Conservation (phyloP, 2,888 invertebrate genomes). For the Agonopterix alstromeriana region DNA sequence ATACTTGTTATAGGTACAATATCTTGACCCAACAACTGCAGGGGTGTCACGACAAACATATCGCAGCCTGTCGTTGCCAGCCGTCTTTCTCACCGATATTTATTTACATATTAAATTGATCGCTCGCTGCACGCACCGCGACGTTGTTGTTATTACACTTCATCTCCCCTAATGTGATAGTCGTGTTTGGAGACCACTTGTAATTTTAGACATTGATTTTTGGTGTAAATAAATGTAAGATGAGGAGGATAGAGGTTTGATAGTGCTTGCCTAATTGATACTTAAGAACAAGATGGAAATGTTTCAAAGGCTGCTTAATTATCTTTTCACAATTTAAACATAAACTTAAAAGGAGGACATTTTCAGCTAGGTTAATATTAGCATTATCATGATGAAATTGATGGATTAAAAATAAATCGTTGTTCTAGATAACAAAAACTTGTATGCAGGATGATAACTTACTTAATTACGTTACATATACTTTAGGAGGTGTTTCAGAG, state of each 20-base stretch:
- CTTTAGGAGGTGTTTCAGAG: too few species aligned
- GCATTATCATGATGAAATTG: too few species aligned
- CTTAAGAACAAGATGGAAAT: too few species aligned
- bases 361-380: too few species aligned
- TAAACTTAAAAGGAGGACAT: too few species aligned
- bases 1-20: not conserved
- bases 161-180: conserved; percentile 18
- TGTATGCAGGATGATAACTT: too few species aligned
- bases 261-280: too few species aligned
- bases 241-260: not conserved
- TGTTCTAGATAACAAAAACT: too few species aligned
- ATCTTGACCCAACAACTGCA: not conserved
- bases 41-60: not conserved
- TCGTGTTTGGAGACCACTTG: conserved; percentile 31
- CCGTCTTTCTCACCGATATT: conserved; percentile 46
- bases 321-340: too few species aligned
- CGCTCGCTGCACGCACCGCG: conserved; percentile 19
- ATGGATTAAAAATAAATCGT: too few species aligned
- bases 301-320: too few species aligned
- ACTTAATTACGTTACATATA: too few species aligned
- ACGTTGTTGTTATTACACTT: conserved; percentile 3
- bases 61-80: conserved; percentile 30
- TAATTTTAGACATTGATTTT: conserved; percentile 9
- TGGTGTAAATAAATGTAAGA: not conserved
- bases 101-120: conserved; percentile 58